A percentile compares a stretch with the other conserved stretches of the same genome.
Conservation (phyloP, 2,888 invertebrate species). For the Eulithis prunata region DNA sequence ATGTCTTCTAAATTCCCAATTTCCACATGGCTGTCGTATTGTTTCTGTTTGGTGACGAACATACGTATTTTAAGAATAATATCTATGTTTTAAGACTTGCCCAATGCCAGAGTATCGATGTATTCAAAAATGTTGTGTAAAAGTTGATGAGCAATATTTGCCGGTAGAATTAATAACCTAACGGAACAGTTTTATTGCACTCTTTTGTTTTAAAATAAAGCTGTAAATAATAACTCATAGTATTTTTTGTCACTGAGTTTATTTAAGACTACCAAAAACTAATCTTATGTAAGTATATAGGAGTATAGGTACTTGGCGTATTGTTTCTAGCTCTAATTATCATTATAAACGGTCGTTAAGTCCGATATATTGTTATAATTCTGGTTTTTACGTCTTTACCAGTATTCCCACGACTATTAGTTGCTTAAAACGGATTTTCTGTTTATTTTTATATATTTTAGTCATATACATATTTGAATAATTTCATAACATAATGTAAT, state of each 20-base stretch:
- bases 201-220: background rate
- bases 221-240: too few species aligned
- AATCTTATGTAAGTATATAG: background rate
- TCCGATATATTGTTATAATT: slow-evolving; percentile 23
- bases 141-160: slow-evolving; percentile 1
- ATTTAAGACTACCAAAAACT: background rate
- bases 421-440: background rate
- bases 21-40: slow-evolving; percentile 24
- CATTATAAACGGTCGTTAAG: slow-evolving; percentile 26
- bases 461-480: slow-evolving; percentile 12
- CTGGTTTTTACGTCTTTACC: slow-evolving; percentile 26
- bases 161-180: background rate
- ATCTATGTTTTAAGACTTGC: background rate
- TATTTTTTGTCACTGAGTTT: too few species aligned
- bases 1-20: slow-evolving; percentile 24
- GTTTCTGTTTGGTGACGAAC: slow-evolving; percentile 15
- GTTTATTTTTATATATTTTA: slow-evolving; percentile 11
- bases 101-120: background rate
- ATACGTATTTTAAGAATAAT: background rate
- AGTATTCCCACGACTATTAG: slow-evolving; percentile 35
- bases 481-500: slow-evolving; percentile 2
- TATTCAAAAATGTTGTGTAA: slow-evolving; percentile 19
- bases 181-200: background rate
- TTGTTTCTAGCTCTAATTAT: slow-evolving; percentile 25
- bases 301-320: slow-evolving; percentile 1